Base-by-base conservation (phyloP, 2,888 invertebrate genomes). In the Eubasilissa splendida region DNA sequence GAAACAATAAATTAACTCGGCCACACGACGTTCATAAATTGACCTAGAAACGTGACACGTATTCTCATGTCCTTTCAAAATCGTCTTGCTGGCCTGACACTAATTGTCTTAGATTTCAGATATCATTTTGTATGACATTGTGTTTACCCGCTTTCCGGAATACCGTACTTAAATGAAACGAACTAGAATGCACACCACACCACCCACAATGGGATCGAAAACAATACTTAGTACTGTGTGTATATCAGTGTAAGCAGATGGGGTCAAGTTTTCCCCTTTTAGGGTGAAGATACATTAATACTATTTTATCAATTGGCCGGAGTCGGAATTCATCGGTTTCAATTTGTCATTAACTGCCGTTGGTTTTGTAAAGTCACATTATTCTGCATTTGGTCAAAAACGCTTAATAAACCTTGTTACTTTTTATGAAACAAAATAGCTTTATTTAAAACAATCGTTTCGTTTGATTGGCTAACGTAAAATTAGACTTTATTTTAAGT, bases 31-130 rank as follows among this genome's bases (percentile, higher is more conserved):
- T 60, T 60, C 31, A 63, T 31, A 42, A 66, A 50, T 66, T 68
- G 68, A 68, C 68, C 68, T 68, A 50, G 52, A 68, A 68, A 68
- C 68, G 8, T 42, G 42, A 42, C 42, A 42, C 52, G 12, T 50
- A 68, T 68, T 68, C 68, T n/a, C 10, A n/a, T 12, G 33, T 42
- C 52, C 50, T n/a, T 52, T n/a, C 52, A 8, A 68, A 10, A 68
- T 63, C 31, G 31, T 63, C 5, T 12, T 31, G 10, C 12, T 33
- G 63, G 42, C 42, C 4, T 63, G 12, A 33, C 31, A 42, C 42
- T 42, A 42, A 42, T 42, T 42, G 63, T 33, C n/a, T 12, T 22
- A 33, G 7, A 11, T 8, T 31, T 63, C 42, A 10, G 42, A 63
- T 33, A 5, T 63, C 4, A 63, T 63, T 63, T 63, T 63, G 42